Conservation (phyloP, 2,888 invertebrate species). For the Lacanobia wlatinum region DNA sequence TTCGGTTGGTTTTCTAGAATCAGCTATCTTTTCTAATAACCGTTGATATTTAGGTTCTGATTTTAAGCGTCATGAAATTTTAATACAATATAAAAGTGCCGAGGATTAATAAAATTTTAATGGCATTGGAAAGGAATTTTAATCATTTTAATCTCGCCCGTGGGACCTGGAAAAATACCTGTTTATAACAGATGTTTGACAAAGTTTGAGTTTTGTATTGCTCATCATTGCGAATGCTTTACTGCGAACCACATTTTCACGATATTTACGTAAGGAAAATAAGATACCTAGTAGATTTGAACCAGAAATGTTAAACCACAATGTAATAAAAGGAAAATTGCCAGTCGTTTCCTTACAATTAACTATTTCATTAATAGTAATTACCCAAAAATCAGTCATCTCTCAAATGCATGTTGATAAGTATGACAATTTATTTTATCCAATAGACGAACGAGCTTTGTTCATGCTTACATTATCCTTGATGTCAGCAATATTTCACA, state of each 20-base stretch:
- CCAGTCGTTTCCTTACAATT: background rate
- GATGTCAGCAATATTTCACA: no score
- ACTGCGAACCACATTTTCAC: no score
- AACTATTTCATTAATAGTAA: no score
- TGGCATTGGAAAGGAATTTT: background rate
- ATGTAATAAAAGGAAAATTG: background rate
- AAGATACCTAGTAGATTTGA: background rate
- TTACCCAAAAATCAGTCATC: background rate
- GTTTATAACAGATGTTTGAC: no score
- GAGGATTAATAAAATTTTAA: conserved; percentile 1
- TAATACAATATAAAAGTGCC: conserved; percentile 13
- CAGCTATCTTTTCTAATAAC: conserved; percentile 29
- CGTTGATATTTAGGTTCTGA: conserved; percentile 24
- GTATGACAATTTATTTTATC: background rate
- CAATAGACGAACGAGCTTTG: background rate
- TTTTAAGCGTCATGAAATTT: conserved; percentile 46
- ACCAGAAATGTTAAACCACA: background rate
- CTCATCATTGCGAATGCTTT: background rate
- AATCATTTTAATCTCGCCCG: background rate
- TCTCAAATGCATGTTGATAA: background rate
- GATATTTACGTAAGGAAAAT: no score
- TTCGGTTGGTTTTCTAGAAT: conserved; percentile 8
- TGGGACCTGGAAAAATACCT: background rate
- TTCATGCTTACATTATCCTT: background rate
- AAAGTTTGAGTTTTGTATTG: no score